Evolutionary conservation across 1,140 invertebrate species (phyloP).

Genomic region (Octopus bimaculoides): DNA sequence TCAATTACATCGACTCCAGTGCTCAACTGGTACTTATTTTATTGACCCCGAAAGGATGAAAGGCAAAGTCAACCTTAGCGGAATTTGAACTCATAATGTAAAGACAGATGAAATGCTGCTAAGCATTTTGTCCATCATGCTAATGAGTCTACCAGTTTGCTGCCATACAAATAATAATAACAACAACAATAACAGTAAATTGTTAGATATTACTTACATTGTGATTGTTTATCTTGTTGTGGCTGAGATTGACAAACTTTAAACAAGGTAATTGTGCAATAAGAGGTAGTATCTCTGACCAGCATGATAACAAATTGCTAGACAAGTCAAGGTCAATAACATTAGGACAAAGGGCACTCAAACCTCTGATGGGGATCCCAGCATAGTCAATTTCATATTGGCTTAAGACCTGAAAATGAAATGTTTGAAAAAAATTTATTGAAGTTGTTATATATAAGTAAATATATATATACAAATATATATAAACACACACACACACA

Average conservation of each 20-base stretch:
- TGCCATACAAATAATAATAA: background rate
- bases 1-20: too few relatives aligned
- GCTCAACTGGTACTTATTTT: too few relatives aligned
- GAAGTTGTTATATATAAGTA: too few relatives aligned
- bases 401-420: conserved; percentile 34
- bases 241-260: conserved; percentile 40
- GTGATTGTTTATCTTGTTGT: conserved; percentile 31
- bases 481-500: too few relatives aligned
- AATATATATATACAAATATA: too few relatives aligned
- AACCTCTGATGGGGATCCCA: conserved; percentile 35
- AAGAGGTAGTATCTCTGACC: conserved; percentile 37
- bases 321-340: conserved; percentile 44
- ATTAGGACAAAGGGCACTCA: conserved; percentile 41
- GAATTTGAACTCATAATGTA: too few relatives aligned
- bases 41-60: too few relatives aligned
- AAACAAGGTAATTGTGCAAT: conserved; percentile 38
- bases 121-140: too few relatives aligned
- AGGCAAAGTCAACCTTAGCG: too few relatives aligned
- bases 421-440: background rate
- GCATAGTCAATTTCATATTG: conserved; percentile 27
- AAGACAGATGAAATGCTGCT: too few relatives aligned
- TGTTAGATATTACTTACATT: conserved; percentile 23
- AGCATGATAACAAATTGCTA: conserved; percentile 34
- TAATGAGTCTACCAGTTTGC: background rate
- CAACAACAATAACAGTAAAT: background rate